Conservation (phyloP, 1,140 invertebrate genomes). For the Lamellibrachia luymesi region DNA sequence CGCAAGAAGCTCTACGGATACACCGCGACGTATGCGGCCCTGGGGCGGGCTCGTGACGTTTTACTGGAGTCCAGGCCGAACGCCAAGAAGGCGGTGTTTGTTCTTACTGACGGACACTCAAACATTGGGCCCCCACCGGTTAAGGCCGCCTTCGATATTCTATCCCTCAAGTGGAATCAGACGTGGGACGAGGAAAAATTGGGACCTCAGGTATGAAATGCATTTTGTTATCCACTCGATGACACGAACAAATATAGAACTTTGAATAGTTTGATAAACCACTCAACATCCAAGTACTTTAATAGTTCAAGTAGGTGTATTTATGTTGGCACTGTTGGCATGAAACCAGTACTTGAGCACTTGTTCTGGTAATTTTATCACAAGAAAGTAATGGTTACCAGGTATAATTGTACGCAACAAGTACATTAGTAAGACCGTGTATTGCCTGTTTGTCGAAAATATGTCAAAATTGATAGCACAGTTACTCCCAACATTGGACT, state of each 20-base stretch:
- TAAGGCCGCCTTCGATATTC: conserved; percentile 36
- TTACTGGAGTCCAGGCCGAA: conserved; percentile 29
- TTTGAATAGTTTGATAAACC: not conserved
- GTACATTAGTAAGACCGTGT: too few species aligned
- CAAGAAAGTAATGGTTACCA: too few species aligned
- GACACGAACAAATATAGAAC: too few species aligned
- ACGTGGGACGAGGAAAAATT: conserved; percentile 28
- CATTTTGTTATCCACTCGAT: too few species aligned
- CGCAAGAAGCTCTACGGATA: conserved; percentile 33
- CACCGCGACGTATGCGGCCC: conserved; percentile 34
- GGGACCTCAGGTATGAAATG: conserved; percentile 33
- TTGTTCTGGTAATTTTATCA: too few species aligned
- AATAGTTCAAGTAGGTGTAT: too few species aligned
- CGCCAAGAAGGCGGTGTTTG: conserved; percentile 38
- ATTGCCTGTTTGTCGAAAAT: too few species aligned
- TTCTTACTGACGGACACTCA: conserved; percentile 39
- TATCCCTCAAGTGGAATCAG: conserved; percentile 35
- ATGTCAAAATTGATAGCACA: too few species aligned
- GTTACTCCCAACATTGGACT: too few species aligned
- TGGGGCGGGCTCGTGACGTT: conserved; percentile 28
- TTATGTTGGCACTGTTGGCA: too few species aligned
- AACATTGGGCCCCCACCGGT: conserved; percentile 39
- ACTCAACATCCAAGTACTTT: not conserved
- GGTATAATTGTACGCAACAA: too few species aligned
- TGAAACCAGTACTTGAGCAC: too few species aligned